Evolutionary conservation across 2,113 vertebrate species (phyloP).

Genomic region (Rhea pennata): DNA sequence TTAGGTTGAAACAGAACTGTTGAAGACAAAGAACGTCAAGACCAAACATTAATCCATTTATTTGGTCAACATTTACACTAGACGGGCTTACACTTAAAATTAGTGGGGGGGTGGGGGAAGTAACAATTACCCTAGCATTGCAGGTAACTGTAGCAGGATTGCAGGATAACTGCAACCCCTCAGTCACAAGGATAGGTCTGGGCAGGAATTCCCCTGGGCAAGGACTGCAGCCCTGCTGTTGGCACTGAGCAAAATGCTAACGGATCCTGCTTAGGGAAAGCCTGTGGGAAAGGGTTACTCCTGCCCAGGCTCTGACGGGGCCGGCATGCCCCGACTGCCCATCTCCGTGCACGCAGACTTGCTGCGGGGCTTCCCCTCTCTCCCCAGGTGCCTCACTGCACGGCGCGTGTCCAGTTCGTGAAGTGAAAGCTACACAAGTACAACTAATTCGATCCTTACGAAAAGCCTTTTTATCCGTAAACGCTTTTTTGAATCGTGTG

Average conservation of each 20-base stretch:
- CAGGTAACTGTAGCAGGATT: not conserved
- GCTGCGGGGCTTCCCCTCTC: not conserved
- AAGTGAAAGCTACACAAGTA: not conserved
- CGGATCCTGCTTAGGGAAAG: not conserved
- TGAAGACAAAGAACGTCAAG: not conserved
- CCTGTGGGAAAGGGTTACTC: not conserved
- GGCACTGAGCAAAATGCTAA: not conserved
- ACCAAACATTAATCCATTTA: not conserved
- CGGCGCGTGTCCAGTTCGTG: not conserved
- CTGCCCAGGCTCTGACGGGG: not conserved
- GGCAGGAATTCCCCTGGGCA: not conserved
- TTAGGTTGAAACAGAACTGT: not conserved
- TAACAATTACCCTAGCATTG: not conserved
- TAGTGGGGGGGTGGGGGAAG: too few relatives aligned
- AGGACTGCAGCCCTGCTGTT: not conserved
- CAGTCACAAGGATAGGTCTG: not conserved
- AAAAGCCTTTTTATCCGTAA: not conserved
- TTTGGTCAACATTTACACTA: not conserved
- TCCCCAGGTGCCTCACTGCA: not conserved
- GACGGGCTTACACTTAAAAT: not conserved
- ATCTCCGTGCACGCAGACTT: accelerated
- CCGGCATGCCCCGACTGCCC: accelerated
- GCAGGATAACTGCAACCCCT: not conserved
- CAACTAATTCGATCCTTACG: not conserved
- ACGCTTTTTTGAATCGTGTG: not conserved